phyloP scores from a whole-genome alignment of 2,113 vertebrate species.

The Sapayoa aenigma region DNA sequence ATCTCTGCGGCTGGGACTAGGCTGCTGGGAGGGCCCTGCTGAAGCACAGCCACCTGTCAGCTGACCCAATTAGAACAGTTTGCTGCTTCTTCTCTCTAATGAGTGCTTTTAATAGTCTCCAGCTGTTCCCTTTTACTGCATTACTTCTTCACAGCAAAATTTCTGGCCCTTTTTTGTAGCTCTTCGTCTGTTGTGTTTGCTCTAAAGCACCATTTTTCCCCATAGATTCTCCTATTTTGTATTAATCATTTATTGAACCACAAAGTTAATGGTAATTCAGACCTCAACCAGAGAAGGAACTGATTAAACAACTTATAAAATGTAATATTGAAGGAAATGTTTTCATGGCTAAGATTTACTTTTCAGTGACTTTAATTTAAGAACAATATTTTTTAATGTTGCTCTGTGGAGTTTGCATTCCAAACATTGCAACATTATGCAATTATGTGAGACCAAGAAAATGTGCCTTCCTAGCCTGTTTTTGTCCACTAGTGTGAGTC shows the following conservation, averaged over 20 bases:
- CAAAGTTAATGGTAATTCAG: not conserved
- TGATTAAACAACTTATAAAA: not conserved
- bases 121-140: constrained; percentile 48
- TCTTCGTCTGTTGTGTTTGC: not conserved
- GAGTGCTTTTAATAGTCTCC: constrained; percentile 42
- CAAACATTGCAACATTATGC: not conserved
- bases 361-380: constrained; percentile 21
- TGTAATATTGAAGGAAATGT: not conserved
- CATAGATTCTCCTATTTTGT: not conserved
- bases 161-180: not conserved
- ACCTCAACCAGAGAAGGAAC: not conserved
- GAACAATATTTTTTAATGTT: not conserved
- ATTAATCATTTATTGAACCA: constrained; percentile 4
- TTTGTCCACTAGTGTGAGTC: not conserved
- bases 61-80: constrained; percentile 50
- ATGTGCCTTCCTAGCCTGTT: not conserved
- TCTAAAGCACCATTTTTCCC: not conserved
- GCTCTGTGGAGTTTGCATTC: not conserved
- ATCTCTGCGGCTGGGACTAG: not conserved
- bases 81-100: constrained; percentile 28
- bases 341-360: not conserved
- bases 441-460: not conserved
- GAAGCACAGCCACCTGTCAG: constrained; percentile 58
- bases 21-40: not conserved
- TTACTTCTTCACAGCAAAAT: not conserved